Percentiles rank a stretch among this genome's conserved stretches.
Evolutionary conservation across 2,797 vertebrate species (phyloP).

Genomic region (Brachyalestes nurse): DNA sequence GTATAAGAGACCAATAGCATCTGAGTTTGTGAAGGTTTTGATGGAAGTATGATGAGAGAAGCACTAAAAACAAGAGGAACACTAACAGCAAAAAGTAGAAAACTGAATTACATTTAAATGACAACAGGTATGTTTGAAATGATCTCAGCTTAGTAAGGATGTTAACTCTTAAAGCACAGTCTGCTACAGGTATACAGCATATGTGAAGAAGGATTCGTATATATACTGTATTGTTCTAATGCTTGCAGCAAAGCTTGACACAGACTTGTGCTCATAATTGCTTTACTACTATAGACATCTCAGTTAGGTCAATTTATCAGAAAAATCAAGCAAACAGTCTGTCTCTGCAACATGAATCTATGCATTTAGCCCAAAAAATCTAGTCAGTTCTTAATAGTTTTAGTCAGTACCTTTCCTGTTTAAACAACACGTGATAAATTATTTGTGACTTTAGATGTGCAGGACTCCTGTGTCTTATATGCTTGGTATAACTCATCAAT

Average conservation of each 20-base stretch:
- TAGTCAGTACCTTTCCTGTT: not conserved
- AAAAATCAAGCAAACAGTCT: too few species aligned
- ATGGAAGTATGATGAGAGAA: slow-evolving; percentile 17
- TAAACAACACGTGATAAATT: not conserved
- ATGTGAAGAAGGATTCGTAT: not conserved
- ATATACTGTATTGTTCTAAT: not conserved
- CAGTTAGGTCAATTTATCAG: not conserved
- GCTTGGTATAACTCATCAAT: slow-evolving; percentile 15
- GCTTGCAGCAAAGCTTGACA: not conserved
- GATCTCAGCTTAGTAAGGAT: not conserved
- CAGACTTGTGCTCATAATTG: not conserved
- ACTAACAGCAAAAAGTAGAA: not conserved
- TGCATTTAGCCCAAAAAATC: too few species aligned
- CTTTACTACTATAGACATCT: not conserved
- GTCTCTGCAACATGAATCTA: too few species aligned
- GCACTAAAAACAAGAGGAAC: not conserved
- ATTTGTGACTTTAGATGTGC: not conserved
- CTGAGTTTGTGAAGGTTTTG: not conserved
- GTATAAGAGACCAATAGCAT: not conserved
- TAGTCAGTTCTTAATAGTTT: too few species aligned
- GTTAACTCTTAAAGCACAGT: not conserved
- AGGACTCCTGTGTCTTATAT: not conserved
- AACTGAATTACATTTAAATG: not conserved
- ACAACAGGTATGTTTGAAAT: not conserved
- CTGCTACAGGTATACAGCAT: not conserved